These are phyloP conservation scores for Drosophila albomicans DNA, from an alignment of 1,140 invertebrate species.

Conservation along the genomic window DNA sequence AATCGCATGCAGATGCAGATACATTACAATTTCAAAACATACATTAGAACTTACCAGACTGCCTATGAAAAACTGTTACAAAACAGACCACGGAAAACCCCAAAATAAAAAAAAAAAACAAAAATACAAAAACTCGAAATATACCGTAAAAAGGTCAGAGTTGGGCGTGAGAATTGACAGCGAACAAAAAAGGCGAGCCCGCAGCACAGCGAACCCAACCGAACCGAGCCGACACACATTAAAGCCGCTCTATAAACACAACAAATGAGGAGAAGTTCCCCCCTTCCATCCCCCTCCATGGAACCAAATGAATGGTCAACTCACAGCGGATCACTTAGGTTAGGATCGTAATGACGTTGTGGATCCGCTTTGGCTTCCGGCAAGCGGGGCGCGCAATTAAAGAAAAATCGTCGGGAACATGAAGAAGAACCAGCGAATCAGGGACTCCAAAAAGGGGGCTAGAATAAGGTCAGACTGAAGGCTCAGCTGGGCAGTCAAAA, in stretches of 20 bases:
- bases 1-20: conserved; percentile 28
- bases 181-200: conserved; percentile 25
- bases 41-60: conserved; percentile 18
- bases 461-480: conserved; percentile 63
- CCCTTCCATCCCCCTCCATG: neutral
- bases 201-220: neutral
- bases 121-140: conserved; percentile 39
- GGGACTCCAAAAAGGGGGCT: conserved; percentile 9
- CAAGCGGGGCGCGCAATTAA: conserved; percentile 27
- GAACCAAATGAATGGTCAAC: conserved; percentile 16
- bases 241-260: conserved; percentile 66
- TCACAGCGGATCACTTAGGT: conserved; percentile 25
- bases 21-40: conserved; percentile 32
- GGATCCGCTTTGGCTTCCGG: conserved; percentile 29
- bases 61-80: conserved; percentile 41
- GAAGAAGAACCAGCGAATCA: conserved; percentile 24
- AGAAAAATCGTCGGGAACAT: conserved; percentile 2
- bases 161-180: conserved; percentile 68
- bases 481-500: conserved; percentile 28
- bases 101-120: conserved; percentile 31
- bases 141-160: conserved; percentile 73
- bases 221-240: conserved; percentile 43
- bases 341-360: conserved; percentile 23
- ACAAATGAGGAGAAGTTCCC: conserved; percentile 27
- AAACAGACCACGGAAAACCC: conserved; percentile 45